Base-by-base conservation (phyloP, 1,140 invertebrate genomes). In the Halictus rubicundus region DNA sequence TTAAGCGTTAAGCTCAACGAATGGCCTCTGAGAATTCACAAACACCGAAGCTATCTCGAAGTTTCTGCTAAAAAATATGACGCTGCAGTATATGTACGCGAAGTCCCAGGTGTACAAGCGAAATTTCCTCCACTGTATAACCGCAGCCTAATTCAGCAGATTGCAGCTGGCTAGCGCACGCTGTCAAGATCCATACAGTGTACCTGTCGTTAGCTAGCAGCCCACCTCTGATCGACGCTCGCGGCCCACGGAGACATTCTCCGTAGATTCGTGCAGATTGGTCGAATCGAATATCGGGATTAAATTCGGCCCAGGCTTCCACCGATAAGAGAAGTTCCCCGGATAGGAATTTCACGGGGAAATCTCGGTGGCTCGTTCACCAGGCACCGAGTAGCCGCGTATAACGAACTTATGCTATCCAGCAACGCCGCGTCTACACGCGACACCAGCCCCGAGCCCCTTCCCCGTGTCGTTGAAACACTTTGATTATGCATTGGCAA, bases 271-370 rank as follows among this genome's bases (percentile, higher is more conserved):
- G 82, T 82, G 84, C 80, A 86, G 83, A 86, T 86, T 85, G 68
- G 68, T 68, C 59, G 83, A 80, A 86, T 86, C 80, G 83, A 86
- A 85, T 86, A 82, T 86, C 76, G 60, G 63, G 76, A 86, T 86
- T 86, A 85, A 86, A 86, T 79, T 71, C 71, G 1, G 68, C 23
- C 60, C 46, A 8, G n/a, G 59, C 27, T 69, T 80, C 68, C 19
- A 27, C 25, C 19, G 71, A 80, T 85, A 74, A 81, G 68, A 54
- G 70, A 78, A 79, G 83, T 85, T 78, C 32, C 42, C 49, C 10
- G 23, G 46, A 64, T 69, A 71, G 75, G 80, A 82, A 79, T 68
- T 86, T 82, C 70, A 70, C 49, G 68, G 49, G 61, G 82, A 84
- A 82, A 78, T 85, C 78, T 84, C 57, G 23, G 37, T 16, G 46